Percentiles rank a stretch among this genome's conserved stretches.
Evolutionary conservation across 1,140 invertebrate species (phyloP).

Genomic region (Lycorma delicatula): DNA sequence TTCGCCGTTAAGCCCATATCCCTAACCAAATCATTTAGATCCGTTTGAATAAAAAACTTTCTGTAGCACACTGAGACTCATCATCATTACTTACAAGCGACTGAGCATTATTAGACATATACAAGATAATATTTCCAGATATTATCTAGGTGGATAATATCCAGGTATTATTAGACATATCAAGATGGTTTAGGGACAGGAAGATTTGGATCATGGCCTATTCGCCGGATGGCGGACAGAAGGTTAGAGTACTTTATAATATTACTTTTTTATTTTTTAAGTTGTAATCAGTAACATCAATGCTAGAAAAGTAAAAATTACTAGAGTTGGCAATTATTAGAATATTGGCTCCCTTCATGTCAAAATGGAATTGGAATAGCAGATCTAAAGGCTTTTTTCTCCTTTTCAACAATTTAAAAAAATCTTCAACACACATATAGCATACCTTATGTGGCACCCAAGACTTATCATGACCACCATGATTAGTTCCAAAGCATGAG

Average conservation of each 20-base stretch:
- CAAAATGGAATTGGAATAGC: constrained; percentile 14
- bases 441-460: constrained; percentile 21
- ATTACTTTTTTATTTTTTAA: constrained; percentile 24
- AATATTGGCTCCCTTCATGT: constrained; percentile 23
- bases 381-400: constrained; percentile 1
- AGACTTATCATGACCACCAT: too few species aligned
- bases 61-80: background rate
- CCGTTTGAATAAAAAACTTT: too few species aligned
- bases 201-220: constrained; percentile 16
- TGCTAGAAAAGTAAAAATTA: constrained; percentile 26
- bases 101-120: background rate
- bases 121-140: background rate
- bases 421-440: constrained; percentile 10
- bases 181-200: constrained; percentile 17
- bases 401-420: constrained; percentile 5
- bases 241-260: constrained; percentile 11
- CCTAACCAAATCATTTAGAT: too few species aligned
- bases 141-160: too few species aligned
- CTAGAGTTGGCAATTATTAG: too few species aligned
- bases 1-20: too few species aligned
- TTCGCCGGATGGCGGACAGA: constrained; percentile 15
- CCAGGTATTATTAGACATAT: too few species aligned
- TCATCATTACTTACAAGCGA: too few species aligned
- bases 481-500: constrained; percentile 21
- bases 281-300: constrained; percentile 19